Base-by-base conservation (phyloP, 2,888 invertebrate genomes). In the Steinernema hermaphroditum region DNA sequence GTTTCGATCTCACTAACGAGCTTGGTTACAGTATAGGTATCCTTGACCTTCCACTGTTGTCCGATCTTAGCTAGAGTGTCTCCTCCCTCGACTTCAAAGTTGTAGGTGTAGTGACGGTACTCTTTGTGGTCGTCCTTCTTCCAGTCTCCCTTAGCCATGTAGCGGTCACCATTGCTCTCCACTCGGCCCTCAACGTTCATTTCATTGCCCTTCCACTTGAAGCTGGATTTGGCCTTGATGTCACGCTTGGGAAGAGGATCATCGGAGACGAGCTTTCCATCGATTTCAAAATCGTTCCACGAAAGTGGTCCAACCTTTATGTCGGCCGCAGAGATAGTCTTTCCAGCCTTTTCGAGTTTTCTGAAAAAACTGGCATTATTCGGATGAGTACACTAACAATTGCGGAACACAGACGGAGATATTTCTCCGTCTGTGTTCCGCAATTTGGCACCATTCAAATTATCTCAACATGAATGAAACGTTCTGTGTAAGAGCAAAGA, bases 81-180 rank as follows among this genome's bases (percentile, higher is more conserved):
- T 24, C 29, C 70, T 16, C 32, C 49, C n/a, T 70, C 70, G 29
- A 46, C 24, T 2, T 46, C 27, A 22, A 70, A 32, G 14, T 29
- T 44, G 49, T 32, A 46, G 29, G n/a, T 46, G 70, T 70, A 43
- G 14, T 44, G 69, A 14, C 62, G 62, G 62, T 62, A 62, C 2
- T 62, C 62, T 16, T 62, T 62, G 62, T 69, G 44, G 22, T 69
- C 69, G 69, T 44, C 69, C 69, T 69, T 69, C 43, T 37, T 24
- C 43, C 41, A 41, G 43, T 69, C 44, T 41, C 43, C 69, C 24
- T 43, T 37, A 24, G 44, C 43, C 69, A 69, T 69, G 69, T 69
- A 69, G 41, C 69, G 69, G 2, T 69, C 69, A 8, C 69, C 69
- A 24, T 69, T 41, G 43, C 69, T 69, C 37, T 69, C 43, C 1